Evolutionary conservation across 2,113 vertebrate species (phyloP), one percentile per base, ranked within the genome.

Genomic region (Percina caprodes): DNA sequence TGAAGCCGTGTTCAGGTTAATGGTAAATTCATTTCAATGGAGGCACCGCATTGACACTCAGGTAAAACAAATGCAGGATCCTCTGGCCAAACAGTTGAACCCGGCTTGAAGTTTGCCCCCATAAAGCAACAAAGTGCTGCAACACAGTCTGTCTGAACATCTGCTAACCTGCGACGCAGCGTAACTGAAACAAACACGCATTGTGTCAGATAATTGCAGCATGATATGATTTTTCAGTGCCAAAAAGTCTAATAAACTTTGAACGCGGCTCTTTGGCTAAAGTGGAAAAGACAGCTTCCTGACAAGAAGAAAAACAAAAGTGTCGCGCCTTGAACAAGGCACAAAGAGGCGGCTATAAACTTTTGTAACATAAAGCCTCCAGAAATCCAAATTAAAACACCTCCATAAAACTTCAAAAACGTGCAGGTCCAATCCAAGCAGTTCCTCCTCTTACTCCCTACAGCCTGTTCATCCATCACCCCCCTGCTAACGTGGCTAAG

Each of bases 351-450:
- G n/a, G 49, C 82, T 52, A 63, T 83, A 76, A 91, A 90, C 45
- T 62, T 82, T 70, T 76, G 71, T 66, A 76, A 80, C 23, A n/a
- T 52, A 74, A 77, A 82, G 69, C 83, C 59, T 2, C 62, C 75
- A 62, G 45, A 62, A 87, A 81, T 74, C 74, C 76, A 12, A 72
- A 80, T 91, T 92, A 85, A 89, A 82, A 85, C 79, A 68, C 58
- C 24, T 48, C 51, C 82, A 90, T 91, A 92, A 93, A 93, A 90
- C 89, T 82, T 92, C 88, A 92, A 91, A 91, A 90, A 80, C 52
- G 3, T 16, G 58, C 83, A 85, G 78, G 76, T 82, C 72, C 78
- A 59, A 78, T 74, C 67, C 46, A 62, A 86, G 66, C 71, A 33
- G 70, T 49, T 75, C 81, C 65, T 74, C 74, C 23, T 78, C 65